Conservation (phyloP, 2,888 invertebrate genomes). For the Dryobotodes eremita region DNA sequence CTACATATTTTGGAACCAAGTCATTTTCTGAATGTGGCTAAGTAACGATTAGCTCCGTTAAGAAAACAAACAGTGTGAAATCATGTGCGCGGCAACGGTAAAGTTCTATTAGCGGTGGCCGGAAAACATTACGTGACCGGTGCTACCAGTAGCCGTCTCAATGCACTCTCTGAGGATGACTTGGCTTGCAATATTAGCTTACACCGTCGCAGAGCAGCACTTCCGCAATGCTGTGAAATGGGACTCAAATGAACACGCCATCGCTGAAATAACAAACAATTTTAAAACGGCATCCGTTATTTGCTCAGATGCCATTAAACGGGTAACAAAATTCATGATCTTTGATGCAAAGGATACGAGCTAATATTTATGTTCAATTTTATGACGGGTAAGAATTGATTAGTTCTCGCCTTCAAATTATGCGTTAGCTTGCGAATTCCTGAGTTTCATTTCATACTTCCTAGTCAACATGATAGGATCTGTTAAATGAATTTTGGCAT, state of each 20-base stretch:
- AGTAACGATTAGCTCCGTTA: constrained; percentile 43
- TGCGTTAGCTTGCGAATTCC: constrained; percentile 32
- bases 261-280: constrained; percentile 37
- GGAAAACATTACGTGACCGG: constrained; percentile 83
- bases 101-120: constrained; percentile 79
- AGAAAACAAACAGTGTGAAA: constrained; percentile 54
- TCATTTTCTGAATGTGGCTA: constrained; percentile 38
- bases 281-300: constrained; percentile 32
- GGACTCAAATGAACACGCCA: constrained; percentile 48
- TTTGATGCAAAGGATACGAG: constrained; percentile 54
- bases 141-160: constrained; percentile 69
- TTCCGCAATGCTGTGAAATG: constrained; percentile 62
- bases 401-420: constrained; percentile 48
- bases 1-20: constrained; percentile 1
- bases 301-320: constrained; percentile 29
- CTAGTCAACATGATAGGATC: constrained; percentile 11
- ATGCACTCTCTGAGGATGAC: constrained; percentile 68
- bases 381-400: constrained; percentile 37
- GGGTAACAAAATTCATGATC: constrained; percentile 40
- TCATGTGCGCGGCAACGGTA: constrained; percentile 73
- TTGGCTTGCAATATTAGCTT: constrained; percentile 65
- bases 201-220: constrained; percentile 38
- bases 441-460: constrained; percentile 10
- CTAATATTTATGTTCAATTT: constrained; percentile 47
- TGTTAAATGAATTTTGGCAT: constrained; percentile 24